Percentiles rank a stretch among this genome's conserved stretches.
phyloP scores from a whole-genome alignment of 2,797 vertebrate genomes.

The Ceyx erithaca region DNA sequence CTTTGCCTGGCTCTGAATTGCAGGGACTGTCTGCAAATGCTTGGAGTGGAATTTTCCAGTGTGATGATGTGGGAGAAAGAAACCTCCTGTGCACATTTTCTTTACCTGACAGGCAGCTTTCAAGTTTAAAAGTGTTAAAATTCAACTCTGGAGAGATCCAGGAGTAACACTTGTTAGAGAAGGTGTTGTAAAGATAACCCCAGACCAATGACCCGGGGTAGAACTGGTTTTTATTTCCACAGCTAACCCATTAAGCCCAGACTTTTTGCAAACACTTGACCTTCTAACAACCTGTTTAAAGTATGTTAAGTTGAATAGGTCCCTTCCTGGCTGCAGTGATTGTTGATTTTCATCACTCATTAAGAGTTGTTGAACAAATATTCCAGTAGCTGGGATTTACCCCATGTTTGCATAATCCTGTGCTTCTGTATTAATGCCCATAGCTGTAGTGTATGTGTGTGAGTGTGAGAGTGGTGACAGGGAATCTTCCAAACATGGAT shows the following conservation, averaged over 20 bases:
- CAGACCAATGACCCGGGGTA: neutral
- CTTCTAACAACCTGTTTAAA: neutral
- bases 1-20: neutral
- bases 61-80: neutral
- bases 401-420: neutral
- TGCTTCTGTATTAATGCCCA: neutral
- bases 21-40: neutral
- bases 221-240: neutral
- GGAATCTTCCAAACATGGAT: neutral
- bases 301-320: neutral
- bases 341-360: neutral
- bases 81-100: neutral
- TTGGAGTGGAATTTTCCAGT: conserved; percentile 29
- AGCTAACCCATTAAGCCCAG: neutral
- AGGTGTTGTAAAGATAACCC: neutral
- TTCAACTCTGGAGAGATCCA: neutral
- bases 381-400: neutral
- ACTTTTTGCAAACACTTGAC: neutral
- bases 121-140: neutral
- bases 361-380: neutral
- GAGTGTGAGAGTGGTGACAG: neutral
- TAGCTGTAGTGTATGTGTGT: neutral
- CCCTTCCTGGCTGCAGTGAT: neutral
- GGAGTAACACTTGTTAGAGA: neutral
- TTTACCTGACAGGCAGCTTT: neutral